phyloP scores from a whole-genome alignment of 1,140 invertebrate species.

The Drosophila gunungcola region DNA sequence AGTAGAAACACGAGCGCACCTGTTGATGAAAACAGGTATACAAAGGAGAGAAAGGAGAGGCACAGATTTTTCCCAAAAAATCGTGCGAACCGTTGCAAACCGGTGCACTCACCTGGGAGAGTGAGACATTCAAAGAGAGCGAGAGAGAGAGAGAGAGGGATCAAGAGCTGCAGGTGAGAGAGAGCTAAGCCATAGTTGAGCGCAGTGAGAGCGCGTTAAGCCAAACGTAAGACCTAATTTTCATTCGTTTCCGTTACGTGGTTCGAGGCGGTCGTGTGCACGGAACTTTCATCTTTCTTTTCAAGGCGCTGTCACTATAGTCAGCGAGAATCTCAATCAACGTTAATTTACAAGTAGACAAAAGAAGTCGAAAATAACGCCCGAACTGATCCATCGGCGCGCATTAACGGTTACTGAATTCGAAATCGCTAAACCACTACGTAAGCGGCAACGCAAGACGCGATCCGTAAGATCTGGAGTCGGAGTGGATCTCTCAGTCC shows the following conservation, averaged over 20 bases:
- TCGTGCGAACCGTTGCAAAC: slow-evolving; percentile 60
- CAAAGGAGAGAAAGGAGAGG: slow-evolving; percentile 29
- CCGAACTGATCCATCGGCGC: neutral
- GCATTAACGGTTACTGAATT: slow-evolving; percentile 33
- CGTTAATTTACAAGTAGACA: slow-evolving; percentile 34
- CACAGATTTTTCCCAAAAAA: slow-evolving; percentile 72
- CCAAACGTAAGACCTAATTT: slow-evolving; percentile 42
- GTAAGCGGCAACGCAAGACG: slow-evolving; percentile 18
- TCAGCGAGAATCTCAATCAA: slow-evolving; percentile 31
- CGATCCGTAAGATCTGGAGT: slow-evolving; percentile 1
- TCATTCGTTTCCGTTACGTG: slow-evolving; percentile 50
- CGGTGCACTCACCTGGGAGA: slow-evolving; percentile 43
- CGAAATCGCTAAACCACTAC: slow-evolving; percentile 18
- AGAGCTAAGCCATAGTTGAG: slow-evolving; percentile 30
- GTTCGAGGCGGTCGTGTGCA: slow-evolving; percentile 40
- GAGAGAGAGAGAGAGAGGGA: slow-evolving; percentile 12
- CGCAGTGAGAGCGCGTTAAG: slow-evolving; percentile 8
- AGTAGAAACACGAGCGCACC: slow-evolving; percentile 34
- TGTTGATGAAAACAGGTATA: slow-evolving; percentile 64
- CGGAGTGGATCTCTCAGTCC: slow-evolving; percentile 48
- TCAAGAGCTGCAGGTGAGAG: slow-evolving; percentile 30
- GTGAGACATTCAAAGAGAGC: neutral
- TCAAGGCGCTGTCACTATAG: neutral
- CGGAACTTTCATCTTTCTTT: slow-evolving; percentile 41
- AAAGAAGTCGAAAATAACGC: slow-evolving; percentile 23